Evolutionary conservation across 2,113 vertebrate genomes (phyloP).

Genomic region (Dromiciops gliroides): DNA sequence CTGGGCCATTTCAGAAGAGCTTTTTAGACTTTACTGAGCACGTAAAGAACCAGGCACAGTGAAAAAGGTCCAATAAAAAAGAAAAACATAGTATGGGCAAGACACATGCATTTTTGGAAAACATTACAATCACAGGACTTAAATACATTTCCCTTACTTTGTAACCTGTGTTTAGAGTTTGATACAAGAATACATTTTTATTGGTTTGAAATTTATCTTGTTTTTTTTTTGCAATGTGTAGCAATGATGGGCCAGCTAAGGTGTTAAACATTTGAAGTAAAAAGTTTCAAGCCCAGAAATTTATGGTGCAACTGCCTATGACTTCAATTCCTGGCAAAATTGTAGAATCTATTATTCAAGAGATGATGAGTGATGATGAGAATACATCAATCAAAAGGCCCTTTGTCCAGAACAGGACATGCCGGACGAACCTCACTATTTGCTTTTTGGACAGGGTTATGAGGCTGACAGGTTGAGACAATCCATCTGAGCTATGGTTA

Average conservation of each 20-base stretch:
- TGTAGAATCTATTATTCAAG: not conserved
- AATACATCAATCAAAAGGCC: not conserved
- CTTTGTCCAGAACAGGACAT: not conserved
- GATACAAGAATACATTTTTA: not conserved
- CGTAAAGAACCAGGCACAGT: not conserved
- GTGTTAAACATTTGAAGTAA: not conserved
- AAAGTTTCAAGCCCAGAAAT: not conserved
- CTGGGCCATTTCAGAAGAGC: not conserved
- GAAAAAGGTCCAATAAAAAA: not conserved
- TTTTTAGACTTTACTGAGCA: not conserved
- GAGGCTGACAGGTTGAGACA: not conserved
- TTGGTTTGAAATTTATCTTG: not conserved
- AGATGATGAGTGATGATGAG: not conserved
- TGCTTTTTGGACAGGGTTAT: not conserved
- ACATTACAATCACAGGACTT: not conserved
- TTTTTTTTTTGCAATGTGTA: not conserved
- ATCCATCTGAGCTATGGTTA: not conserved
- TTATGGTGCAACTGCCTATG: not conserved
- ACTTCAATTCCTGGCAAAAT: not conserved
- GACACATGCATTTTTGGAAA: not conserved
- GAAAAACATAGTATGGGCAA: not conserved
- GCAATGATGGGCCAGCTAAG: not conserved
- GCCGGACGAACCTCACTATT: not conserved
- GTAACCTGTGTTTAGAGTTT: not conserved
- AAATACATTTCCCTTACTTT: not conserved